Conservation (phyloP, 2,113 vertebrate species). For the Balaeniceps rex region DNA sequence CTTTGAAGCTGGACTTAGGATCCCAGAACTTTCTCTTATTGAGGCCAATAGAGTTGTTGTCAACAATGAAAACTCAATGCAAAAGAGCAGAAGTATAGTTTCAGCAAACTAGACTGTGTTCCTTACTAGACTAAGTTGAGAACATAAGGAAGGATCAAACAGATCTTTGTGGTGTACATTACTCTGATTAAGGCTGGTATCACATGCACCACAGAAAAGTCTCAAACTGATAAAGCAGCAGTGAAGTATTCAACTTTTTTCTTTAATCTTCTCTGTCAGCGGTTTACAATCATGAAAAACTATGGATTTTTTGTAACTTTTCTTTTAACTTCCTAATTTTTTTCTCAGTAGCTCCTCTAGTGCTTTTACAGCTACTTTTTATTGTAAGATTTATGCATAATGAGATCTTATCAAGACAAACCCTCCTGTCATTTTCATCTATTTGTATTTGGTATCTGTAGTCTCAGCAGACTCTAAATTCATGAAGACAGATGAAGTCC, state of each 20-base stretch:
- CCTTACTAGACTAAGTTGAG: not conserved
- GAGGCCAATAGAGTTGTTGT: not conserved
- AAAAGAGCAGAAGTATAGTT: not conserved
- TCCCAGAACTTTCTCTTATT: too few relatives aligned
- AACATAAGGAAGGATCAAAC: not conserved
- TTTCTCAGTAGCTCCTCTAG: not conserved
- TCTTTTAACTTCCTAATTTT: not conserved
- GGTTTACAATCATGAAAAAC: not conserved
- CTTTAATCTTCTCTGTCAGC: not conserved
- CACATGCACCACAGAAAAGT: not conserved
- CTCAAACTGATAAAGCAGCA: not conserved
- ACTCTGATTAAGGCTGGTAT: not conserved
- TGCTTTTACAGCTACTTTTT: not conserved
- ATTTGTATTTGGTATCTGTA: not conserved
- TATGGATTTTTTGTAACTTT: not conserved
- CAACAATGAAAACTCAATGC: accelerated
- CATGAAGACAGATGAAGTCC: not conserved
- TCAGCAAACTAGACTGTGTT: not conserved
- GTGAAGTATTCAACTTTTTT: not conserved
- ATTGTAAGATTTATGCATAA: not conserved
- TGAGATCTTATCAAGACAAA: not conserved
- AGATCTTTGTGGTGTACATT: not conserved
- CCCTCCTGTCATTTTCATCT: not conserved
- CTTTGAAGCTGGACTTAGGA: not conserved
- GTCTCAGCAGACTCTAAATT: not conserved